Percentiles rank a stretch among this genome's conserved stretches.
These are phyloP conservation scores for Solenodon paradoxus DNA, from an alignment of 2,113 vertebrate genomes.

Conservation along the genomic window DNA sequence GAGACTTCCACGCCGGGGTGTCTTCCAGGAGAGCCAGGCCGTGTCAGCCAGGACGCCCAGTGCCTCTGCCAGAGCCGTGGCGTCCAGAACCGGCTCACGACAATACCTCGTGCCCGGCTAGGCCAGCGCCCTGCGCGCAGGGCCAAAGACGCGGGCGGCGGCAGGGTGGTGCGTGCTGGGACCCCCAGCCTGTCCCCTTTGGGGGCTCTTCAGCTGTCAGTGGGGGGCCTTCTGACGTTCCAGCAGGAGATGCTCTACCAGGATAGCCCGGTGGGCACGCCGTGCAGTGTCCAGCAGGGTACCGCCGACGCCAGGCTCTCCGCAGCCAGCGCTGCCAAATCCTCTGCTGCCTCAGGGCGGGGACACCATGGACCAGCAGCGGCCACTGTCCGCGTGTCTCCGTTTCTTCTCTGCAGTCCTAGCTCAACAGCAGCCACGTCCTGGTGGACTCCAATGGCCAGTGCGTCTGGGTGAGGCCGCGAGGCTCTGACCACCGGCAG, in stretches of 20 bases:
- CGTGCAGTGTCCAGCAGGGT: conserved; percentile 77
- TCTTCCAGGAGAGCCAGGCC: conserved; percentile 77
- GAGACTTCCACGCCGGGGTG: conserved; percentile 83
- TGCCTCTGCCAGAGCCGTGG: conserved; percentile 74
- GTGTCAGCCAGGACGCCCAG: conserved; percentile 32
- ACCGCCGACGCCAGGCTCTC: conserved; percentile 81
- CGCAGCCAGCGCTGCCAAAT: conserved; percentile 84
- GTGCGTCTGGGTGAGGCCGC: conserved; percentile 80
- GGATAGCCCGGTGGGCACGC: background rate
- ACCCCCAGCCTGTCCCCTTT: conserved; percentile 78
- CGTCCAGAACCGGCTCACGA: conserved; percentile 80
- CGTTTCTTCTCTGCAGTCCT: conserved; percentile 70
- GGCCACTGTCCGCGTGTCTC: conserved; percentile 76
- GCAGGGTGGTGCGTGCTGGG: no score
- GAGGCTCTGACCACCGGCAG: conserved; percentile 78
- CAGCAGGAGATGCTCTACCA: background rate
- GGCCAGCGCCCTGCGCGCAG: conserved; percentile 67
- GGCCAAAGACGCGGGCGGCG: no score
- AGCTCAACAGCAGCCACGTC: conserved; percentile 49
- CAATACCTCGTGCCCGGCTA: conserved; percentile 64
- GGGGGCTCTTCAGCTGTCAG: conserved; percentile 86
- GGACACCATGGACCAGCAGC: conserved; percentile 75
- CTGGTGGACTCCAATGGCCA: conserved; percentile 77
- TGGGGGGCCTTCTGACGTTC: conserved; percentile 46
- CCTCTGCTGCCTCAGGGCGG: conserved; percentile 83